A percentile compares a stretch with the other conserved stretches of the same genome.
Evolutionary conservation across 2,797 vertebrate genomes (phyloP).

Genomic region (Paedocypris micromegethes): DNA sequence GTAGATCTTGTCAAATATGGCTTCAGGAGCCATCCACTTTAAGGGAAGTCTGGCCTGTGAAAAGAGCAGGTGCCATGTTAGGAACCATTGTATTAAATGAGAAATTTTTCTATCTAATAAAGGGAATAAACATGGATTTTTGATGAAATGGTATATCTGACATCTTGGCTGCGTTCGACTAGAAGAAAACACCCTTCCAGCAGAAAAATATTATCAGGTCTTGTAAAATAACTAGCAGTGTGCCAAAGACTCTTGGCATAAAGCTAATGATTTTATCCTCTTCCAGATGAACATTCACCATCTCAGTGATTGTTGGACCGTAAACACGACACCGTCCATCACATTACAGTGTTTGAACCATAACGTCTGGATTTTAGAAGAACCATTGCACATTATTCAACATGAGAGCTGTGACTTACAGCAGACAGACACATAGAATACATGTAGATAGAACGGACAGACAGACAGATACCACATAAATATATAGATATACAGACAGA

Average conservation of each 20-base stretch:
- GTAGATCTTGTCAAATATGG: constrained; percentile 94
- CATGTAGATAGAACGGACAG: too few species aligned
- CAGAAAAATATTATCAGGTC: constrained; percentile 41
- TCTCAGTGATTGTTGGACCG: constrained; percentile 10
- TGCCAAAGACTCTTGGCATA: constrained; percentile 38
- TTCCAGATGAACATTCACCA: constrained; percentile 19
- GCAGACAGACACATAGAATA: too few species aligned
- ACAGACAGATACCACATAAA: too few species aligned
- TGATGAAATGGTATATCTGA: constrained; percentile 33
- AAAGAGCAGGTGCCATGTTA: too few species aligned
- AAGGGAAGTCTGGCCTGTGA: constrained; percentile 84
- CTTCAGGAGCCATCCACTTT: constrained; percentile 95
- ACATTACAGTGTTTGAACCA: constrained; percentile 27
- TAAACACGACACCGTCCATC: constrained; percentile 25
- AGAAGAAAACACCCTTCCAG: constrained; percentile 36
- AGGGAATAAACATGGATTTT: constrained; percentile 23
- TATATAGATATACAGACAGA: too few species aligned
- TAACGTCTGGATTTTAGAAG: constrained; percentile 2
- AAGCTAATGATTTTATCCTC: constrained; percentile 23
- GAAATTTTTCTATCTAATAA: constrained; percentile 3
- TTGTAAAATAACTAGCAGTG: constrained; percentile 31
- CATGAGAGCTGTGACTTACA: too few species aligned
- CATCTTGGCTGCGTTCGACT: constrained; percentile 18
- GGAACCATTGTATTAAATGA: too few species aligned
- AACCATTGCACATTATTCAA: background rate